phyloP scores from a whole-genome alignment of 2,888 invertebrate genomes.

The Rhingia campestris region DNA sequence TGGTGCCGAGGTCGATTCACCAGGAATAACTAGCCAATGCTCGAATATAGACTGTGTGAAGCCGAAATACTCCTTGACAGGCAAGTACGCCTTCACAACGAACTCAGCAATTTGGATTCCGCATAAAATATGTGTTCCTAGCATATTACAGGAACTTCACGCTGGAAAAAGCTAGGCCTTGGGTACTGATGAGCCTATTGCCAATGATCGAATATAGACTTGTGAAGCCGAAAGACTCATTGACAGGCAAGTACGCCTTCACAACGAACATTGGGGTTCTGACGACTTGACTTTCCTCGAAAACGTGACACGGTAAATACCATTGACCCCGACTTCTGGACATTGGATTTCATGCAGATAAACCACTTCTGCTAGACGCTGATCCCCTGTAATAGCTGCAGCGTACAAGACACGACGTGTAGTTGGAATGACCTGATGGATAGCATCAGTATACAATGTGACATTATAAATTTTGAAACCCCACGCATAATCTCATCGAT shows the following conservation, averaged over 20 bases:
- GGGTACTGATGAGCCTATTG: slow-evolving; percentile 98
- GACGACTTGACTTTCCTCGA: slow-evolving; percentile 96
- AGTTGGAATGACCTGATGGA: slow-evolving; percentile 99
- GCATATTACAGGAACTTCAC: no score
- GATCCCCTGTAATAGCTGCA: slow-evolving; percentile 95
- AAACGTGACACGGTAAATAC: slow-evolving; percentile 99
- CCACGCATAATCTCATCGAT: slow-evolving; percentile 99
- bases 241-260: slow-evolving; percentile 85
- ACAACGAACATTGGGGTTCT: slow-evolving; percentile 99
- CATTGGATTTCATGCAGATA: slow-evolving; percentile 99
- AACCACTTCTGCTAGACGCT: slow-evolving; percentile 99
- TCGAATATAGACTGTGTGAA: slow-evolving; percentile 99
- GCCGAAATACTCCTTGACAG: no score
- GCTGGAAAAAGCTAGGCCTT: slow-evolving; percentile 99
- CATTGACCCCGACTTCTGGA: slow-evolving; percentile 97
- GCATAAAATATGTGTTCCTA: no score
- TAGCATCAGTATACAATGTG: slow-evolving; percentile 99
- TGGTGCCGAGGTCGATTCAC: slow-evolving; percentile 97
- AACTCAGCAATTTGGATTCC: no score
- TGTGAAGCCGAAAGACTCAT: slow-evolving; percentile 99
- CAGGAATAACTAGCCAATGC: slow-evolving; percentile 97
- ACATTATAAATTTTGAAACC: slow-evolving; percentile 99
- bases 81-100: no score
- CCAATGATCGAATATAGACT: slow-evolving; percentile 97
- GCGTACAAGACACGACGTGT: slow-evolving; percentile 98